Conservation (phyloP, 2,888 invertebrate genomes). For the Parelbella ahira region DNA sequence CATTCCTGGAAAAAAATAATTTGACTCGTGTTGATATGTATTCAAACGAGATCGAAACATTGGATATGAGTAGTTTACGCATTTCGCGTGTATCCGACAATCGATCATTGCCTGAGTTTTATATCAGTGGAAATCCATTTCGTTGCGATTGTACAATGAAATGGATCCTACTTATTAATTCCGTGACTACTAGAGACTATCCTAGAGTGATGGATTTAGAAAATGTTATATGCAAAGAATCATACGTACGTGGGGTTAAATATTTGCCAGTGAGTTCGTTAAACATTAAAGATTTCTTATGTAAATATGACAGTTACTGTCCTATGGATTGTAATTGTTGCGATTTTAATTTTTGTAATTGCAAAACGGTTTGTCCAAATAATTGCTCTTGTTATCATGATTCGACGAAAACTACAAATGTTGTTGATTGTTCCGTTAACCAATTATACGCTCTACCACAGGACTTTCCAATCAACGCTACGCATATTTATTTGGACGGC, state of each 20-base stretch:
- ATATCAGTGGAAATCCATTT: conserved; percentile 95
- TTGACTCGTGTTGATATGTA: conserved; percentile 94
- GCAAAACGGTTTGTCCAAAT: conserved; percentile 95
- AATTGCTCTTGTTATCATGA: conserved; percentile 97
- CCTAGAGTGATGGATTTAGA: conserved; percentile 93
- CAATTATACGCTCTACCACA: conserved; percentile 87
- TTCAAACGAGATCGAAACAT: conserved; percentile 90
- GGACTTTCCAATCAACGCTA: conserved; percentile 93
- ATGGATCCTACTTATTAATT: conserved; percentile 94
- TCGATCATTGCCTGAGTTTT: conserved; percentile 91
- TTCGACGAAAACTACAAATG: conserved; percentile 93
- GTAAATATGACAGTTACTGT: conserved; percentile 94
- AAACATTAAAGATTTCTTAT: conserved; percentile 91
- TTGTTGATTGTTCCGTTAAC: conserved; percentile 93
- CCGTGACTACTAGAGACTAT: conserved; percentile 89
- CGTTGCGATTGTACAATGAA: conserved; percentile 97
- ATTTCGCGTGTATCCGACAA: conserved; percentile 85
- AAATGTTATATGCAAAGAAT: conserved; percentile 92
- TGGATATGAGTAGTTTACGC: conserved; percentile 90
- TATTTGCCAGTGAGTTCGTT: conserved; percentile 88
- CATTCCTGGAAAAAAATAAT: conserved; percentile 90
- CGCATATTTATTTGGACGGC: conserved; percentile 95
- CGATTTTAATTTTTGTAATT: conserved; percentile 96
- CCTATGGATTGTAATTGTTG: conserved; percentile 96
- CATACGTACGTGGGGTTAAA: conserved; percentile 89